Percentiles rank a stretch among this genome's conserved stretches.
Conservation (phyloP, 2,888 invertebrate species). For the Cryptus viduatorius region DNA sequence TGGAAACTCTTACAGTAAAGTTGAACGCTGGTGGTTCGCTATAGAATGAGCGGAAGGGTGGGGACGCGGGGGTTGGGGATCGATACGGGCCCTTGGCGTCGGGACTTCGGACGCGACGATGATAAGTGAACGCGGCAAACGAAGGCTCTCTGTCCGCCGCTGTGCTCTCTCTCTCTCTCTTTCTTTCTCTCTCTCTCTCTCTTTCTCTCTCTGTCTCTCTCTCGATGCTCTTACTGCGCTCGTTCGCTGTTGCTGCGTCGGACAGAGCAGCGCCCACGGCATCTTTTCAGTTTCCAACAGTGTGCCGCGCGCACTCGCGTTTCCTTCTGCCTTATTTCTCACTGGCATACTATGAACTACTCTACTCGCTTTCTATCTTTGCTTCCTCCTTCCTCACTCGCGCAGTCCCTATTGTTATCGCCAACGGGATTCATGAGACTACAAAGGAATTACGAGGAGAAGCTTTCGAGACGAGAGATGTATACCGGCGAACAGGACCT, state of each 20-base stretch:
- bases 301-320: conserved; percentile 8
- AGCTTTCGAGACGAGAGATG: conserved; percentile 50
- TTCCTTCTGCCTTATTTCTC: conserved; percentile 26
- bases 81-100: conserved; percentile 32
- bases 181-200: too few species aligned
- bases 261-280: conserved; percentile 54
- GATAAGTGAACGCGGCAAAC: conserved; percentile 30
- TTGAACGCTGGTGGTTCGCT: neutral
- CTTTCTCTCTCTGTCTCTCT: too few species aligned
- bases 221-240: neutral
- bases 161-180: too few species aligned
- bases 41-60: neutral
- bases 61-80: neutral
- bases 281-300: conserved; percentile 52
- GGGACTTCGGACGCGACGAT: conserved; percentile 36
- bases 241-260: conserved; percentile 39
- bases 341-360: neutral
- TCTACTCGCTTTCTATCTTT: neutral
- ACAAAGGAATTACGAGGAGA: conserved; percentile 52
- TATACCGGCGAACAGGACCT: conserved; percentile 9
- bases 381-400: neutral
- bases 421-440: conserved; percentile 44
- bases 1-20: neutral
- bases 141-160: neutral
- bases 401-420: conserved; percentile 53